Evolutionary conservation across 2,797 vertebrate species (phyloP).

Genomic region (Mormyrops attenuatus): DNA sequence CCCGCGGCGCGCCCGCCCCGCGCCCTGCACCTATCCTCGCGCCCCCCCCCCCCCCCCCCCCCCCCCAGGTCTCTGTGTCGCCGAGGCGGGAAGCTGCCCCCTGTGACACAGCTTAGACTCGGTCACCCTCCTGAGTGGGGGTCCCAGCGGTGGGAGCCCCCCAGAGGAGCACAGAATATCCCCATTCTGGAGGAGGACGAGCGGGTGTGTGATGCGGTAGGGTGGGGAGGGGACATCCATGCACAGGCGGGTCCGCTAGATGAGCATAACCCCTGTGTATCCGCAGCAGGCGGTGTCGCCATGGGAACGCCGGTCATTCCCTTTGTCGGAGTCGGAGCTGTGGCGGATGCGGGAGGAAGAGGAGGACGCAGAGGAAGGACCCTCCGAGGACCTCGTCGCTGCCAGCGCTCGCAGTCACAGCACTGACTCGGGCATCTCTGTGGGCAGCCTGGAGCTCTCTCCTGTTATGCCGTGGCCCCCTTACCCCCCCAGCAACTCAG

Average conservation of each 20-base stretch:
- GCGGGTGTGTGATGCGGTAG: conserved; percentile 28
- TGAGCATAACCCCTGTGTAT: not conserved
- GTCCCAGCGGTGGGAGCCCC: conserved; percentile 26
- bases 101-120: conserved; percentile 33
- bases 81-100: conserved; percentile 37
- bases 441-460: conserved; percentile 46
- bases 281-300: conserved; percentile 41
- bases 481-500: conserved; percentile 12
- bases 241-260: not conserved
- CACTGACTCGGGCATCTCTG: conserved; percentile 47
- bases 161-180: conserved; percentile 30
- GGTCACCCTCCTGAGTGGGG: conserved; percentile 26
- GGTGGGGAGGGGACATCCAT: not conserved
- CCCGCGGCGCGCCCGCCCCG: no score
- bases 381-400: conserved; percentile 30
- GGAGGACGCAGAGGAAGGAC: conserved; percentile 28
- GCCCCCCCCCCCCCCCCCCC: no score
- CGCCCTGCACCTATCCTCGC: no score
- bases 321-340: conserved; percentile 42
- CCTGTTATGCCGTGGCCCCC: conserved; percentile 36
- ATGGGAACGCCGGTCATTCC: conserved; percentile 51
- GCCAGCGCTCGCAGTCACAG: conserved; percentile 42
- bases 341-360: conserved; percentile 38
- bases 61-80: conserved; percentile 44
- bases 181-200: conserved; percentile 38